Conservation (phyloP, 2,888 invertebrate species). For the Odontomyia ornata region DNA sequence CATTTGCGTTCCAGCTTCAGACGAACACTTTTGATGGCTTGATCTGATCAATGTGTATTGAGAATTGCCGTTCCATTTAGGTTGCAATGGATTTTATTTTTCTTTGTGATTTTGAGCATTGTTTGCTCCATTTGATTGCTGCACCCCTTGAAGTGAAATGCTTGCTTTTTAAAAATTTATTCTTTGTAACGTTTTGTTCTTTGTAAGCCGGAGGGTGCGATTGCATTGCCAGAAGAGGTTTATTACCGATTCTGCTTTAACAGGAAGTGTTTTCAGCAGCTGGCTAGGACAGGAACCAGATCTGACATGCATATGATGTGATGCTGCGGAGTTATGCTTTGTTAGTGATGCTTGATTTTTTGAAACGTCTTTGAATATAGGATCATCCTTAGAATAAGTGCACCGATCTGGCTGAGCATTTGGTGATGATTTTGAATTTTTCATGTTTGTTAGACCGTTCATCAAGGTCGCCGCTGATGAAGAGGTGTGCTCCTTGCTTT, state of each 20-base stretch:
- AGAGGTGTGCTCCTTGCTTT: slow-evolving; percentile 51
- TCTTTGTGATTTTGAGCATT: slow-evolving; percentile 7
- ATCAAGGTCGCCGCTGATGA: slow-evolving; percentile 77
- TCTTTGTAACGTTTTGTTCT: slow-evolving; percentile 72
- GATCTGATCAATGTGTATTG: slow-evolving; percentile 50
- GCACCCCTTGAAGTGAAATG: slow-evolving; percentile 60
- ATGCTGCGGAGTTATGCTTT: slow-evolving; percentile 52
- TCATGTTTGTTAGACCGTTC: slow-evolving; percentile 85
- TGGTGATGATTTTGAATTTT: slow-evolving; percentile 81
- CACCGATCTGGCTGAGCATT: slow-evolving; percentile 45
- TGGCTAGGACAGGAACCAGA: slow-evolving; percentile 94
- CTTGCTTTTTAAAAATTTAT: too few species aligned
- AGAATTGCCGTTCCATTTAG: slow-evolving; percentile 45
- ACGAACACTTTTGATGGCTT: slow-evolving; percentile 40
- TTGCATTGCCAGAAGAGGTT: slow-evolving; percentile 51
- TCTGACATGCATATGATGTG: slow-evolving; percentile 81
- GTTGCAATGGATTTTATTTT: neutral
- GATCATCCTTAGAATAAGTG: slow-evolving; percentile 81
- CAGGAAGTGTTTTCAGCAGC: slow-evolving; percentile 77
- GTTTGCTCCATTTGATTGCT: slow-evolving; percentile 26
- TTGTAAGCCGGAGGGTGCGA: slow-evolving; percentile 62
- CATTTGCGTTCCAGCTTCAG: slow-evolving; percentile 55
- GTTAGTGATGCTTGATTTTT: slow-evolving; percentile 51
- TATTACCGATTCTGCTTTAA: slow-evolving; percentile 63
- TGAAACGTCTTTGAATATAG: slow-evolving; percentile 79